These are phyloP conservation scores for Nomada flava DNA, from an alignment of 2,888 invertebrate species.

Conservation along the genomic window DNA sequence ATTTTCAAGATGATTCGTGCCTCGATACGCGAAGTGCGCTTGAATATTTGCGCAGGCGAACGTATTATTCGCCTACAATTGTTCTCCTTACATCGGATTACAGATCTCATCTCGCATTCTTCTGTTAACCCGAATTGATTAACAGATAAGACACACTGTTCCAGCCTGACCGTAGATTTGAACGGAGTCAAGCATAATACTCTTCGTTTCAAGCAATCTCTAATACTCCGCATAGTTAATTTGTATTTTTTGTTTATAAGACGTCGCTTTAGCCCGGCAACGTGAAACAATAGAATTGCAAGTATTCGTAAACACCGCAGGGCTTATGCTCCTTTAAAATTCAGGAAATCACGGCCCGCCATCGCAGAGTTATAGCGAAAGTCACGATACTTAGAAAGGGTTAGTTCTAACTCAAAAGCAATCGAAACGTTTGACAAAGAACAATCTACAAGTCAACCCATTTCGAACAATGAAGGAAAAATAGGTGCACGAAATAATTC, in stretches of 20 bases:
- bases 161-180: neutral
- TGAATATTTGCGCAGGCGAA: neutral
- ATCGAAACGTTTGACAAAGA: no score
- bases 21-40: neutral
- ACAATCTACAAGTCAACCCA: neutral
- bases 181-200: slow-evolving; percentile 12
- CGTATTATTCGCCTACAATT: slow-evolving; percentile 9
- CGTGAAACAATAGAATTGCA: no score
- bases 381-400: no score
- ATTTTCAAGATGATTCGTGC: neutral
- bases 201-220: neutral
- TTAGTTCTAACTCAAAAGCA: no score
- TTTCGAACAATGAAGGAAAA: neutral
- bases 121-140: slow-evolving; percentile 18
- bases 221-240: no score
- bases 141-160: slow-evolving; percentile 5
- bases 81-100: slow-evolving; percentile 21
- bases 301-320: no score
- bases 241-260: no score
- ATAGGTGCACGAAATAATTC: no score
- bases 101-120: slow-evolving; percentile 16
- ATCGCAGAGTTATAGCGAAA: no score
- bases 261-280: no score
- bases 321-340: no score
- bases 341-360: no score